Percentiles rank a stretch among this genome's conserved stretches.
Evolutionary conservation across 2,888 invertebrate genomes (phyloP).

Genomic region (Empis stercorea): DNA sequence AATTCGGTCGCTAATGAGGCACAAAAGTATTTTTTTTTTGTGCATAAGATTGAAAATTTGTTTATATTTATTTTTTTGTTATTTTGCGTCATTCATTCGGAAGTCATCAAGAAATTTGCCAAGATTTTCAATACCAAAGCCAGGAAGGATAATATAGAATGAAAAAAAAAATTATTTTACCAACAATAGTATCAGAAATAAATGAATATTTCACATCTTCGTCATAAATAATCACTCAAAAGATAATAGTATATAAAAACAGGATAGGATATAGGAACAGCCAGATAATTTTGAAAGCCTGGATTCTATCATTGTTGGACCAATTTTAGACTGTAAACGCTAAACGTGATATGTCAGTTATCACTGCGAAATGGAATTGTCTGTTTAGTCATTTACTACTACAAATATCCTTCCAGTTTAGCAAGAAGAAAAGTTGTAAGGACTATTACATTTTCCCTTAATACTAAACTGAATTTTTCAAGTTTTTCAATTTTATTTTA

Average conservation of each 20-base stretch:
- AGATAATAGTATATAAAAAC: neutral
- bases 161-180: neutral
- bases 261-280: neutral
- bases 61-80: neutral
- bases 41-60: too few species aligned
- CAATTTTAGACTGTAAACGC: too few species aligned
- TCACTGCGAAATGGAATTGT: too few species aligned
- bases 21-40: slow-evolving; percentile 7
- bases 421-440: too few species aligned
- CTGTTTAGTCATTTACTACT: too few species aligned
- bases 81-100: neutral
- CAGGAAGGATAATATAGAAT: neutral
- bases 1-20: slow-evolving; percentile 15
- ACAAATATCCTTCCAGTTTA: too few species aligned
- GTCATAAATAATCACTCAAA: neutral
- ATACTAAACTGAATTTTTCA: too few species aligned
- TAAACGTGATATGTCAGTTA: too few species aligned
- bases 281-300: too few species aligned
- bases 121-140: neutral
- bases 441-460: too few species aligned
- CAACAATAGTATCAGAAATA: neutral
- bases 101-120: slow-evolving; percentile 1
- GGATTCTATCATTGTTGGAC: too few species aligned
- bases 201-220: neutral
- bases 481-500: too few species aligned